Percentiles rank a stretch among this genome's conserved stretches.
Conservation (phyloP, 2,113 vertebrate species). For the Erinaceus europaeus region DNA sequence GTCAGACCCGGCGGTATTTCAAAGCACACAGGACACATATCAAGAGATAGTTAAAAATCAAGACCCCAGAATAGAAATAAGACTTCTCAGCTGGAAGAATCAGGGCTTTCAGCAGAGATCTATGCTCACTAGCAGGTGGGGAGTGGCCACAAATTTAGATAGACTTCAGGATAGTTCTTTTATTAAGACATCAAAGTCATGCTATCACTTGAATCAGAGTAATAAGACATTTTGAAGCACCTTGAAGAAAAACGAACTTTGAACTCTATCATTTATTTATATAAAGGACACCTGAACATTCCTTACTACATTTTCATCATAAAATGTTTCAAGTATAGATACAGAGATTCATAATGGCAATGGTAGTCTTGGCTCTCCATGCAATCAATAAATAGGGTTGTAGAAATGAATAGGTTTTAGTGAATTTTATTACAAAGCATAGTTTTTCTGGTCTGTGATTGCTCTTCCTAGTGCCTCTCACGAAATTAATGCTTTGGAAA, state of each 20-base stretch:
- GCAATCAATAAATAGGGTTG: not conserved
- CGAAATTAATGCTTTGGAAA: not conserved
- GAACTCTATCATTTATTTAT: not conserved
- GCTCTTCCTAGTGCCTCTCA: not conserved
- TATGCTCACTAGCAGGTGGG: too few species aligned
- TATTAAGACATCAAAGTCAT: not conserved
- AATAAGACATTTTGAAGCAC: not conserved
- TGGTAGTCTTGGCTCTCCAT: not conserved
- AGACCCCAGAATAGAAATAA: too few species aligned
- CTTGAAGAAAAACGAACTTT: not conserved
- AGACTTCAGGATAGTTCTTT: too few species aligned
- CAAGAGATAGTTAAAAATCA: too few species aligned
- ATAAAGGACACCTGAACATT: not conserved
- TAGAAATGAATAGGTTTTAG: not conserved
- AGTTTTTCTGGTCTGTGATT: not conserved
- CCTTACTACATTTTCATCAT: not conserved
- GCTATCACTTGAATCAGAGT: not conserved
- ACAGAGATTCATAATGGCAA: not conserved
- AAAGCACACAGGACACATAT: too few species aligned
- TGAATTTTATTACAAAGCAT: not conserved
- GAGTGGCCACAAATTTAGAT: not conserved
- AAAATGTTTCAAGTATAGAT: not conserved
- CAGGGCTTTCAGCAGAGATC: too few species aligned
- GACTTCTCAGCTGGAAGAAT: too few species aligned
- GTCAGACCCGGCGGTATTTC: too few species aligned